Conservation (phyloP, 2,113 vertebrate genomes). For the Tapirus terrestris region DNA sequence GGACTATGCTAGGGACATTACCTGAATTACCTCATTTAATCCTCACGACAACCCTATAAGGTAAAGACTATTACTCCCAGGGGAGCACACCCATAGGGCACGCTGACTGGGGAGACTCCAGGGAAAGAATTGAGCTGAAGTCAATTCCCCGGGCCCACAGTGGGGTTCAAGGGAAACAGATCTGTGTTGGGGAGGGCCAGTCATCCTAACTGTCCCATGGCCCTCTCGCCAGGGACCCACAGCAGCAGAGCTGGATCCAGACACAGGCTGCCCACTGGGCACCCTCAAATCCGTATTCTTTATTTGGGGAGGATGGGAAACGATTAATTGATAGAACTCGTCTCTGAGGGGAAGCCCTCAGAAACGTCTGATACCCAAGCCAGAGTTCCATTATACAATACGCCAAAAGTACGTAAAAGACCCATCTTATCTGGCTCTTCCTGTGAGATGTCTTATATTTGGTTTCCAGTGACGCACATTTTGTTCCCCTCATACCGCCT, state of each 20-base stretch:
- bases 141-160: no score
- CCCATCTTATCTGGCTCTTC: neutral
- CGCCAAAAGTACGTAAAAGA: neutral
- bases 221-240: neutral
- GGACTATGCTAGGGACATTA: neutral
- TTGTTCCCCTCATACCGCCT: neutral
- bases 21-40: neutral
- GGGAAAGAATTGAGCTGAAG: no score
- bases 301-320: neutral
- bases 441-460: neutral
- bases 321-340: neutral
- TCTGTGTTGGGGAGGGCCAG: no score
- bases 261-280: neutral
- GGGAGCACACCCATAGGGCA: fast-evolving
- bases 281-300: neutral
- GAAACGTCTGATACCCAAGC: no score
- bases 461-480: neutral
- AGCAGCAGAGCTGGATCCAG: neutral
- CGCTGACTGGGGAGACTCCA: neutral
- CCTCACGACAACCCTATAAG: neutral
- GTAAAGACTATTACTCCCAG: neutral
- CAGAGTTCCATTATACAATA: neutral
- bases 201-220: neutral
- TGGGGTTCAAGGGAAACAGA: neutral
- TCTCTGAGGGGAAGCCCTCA: neutral